Conservation (phyloP, 2,113 vertebrate genomes). For the Phocoena sinus region DNA sequence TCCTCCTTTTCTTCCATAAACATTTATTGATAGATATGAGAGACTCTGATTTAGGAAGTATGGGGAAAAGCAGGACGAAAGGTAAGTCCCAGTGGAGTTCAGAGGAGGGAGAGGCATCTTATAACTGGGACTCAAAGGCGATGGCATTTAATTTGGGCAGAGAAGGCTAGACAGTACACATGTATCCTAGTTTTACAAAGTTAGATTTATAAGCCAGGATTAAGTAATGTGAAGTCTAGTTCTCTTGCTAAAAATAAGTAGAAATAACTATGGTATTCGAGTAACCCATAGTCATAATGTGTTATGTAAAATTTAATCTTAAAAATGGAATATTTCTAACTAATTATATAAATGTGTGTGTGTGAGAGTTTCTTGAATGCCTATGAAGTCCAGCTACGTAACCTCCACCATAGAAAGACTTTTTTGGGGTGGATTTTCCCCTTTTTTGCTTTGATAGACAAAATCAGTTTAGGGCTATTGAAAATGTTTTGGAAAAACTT, state of each 20-base stretch:
- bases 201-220: neutral
- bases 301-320: neutral
- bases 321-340: conserved; percentile 33
- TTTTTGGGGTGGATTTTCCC: neutral
- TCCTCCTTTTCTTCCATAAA: neutral
- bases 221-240: neutral
- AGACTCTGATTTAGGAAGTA: neutral
- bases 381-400: neutral
- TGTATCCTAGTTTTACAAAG: neutral
- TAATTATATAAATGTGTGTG: neutral
- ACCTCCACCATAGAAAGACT: neutral
- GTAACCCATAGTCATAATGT: neutral
- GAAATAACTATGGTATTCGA: neutral
- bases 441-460: neutral
- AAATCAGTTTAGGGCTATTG: neutral
- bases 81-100: neutral
- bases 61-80: neutral
- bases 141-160: neutral
- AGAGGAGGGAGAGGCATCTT: neutral
- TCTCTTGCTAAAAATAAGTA: conserved; percentile 19
- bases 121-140: neutral
- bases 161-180: neutral
- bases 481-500: conserved; percentile 35
- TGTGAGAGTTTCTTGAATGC: neutral
- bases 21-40: neutral